Base-by-base conservation (phyloP, 1,140 invertebrate species). In the Ephestia elutella region DNA sequence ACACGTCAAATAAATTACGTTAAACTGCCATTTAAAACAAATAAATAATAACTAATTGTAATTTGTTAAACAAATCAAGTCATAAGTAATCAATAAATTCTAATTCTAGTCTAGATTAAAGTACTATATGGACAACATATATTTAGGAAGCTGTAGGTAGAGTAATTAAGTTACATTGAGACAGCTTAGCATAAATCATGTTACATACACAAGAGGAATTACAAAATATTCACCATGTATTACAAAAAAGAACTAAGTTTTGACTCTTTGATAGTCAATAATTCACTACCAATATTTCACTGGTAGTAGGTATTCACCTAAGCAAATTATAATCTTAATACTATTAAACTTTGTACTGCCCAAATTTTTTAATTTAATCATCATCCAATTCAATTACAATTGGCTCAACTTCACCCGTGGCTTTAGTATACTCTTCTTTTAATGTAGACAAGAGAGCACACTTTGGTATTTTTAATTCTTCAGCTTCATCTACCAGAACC, bases 381-480 rank as follows among this genome's bases (percentile, higher is more conserved):
- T 88, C 83, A 78, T 86, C 82, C 63, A 88, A 72, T 65, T 89
- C 86, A 63, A 90, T 83, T 25, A 89, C 83, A 75, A 90, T 90
- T 49, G 86, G 78, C 63, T 87, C 87, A 61, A 72, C 60, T 77
- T 81, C 80, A 56, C 82, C 73, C 53, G 74, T 78, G 25, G 78
- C 76, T 66, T 86, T 87, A 57, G 73, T 73, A 62, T 82, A 86
- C 66, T 89, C 86, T 30, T 82, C 76, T 59, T 79, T 81, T 51
- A 90, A 68, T 57, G 84, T 78, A 60, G 82, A 67, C 57, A 89
- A 68, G 51, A 90, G 66, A 56, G 68, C 71, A 72, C 87, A 89
- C 69, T 89, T 90, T 73, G 89, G 87, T 75, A 90, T 88, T 79
- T 88, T 89, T 11, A 90, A 70, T 70, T 87, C 83, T 58, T 86